Percentiles rank a stretch among this genome's conserved stretches.
Evolutionary conservation across 2,113 vertebrate genomes (phyloP).

Genomic region (Eretmochelys imbricata): DNA sequence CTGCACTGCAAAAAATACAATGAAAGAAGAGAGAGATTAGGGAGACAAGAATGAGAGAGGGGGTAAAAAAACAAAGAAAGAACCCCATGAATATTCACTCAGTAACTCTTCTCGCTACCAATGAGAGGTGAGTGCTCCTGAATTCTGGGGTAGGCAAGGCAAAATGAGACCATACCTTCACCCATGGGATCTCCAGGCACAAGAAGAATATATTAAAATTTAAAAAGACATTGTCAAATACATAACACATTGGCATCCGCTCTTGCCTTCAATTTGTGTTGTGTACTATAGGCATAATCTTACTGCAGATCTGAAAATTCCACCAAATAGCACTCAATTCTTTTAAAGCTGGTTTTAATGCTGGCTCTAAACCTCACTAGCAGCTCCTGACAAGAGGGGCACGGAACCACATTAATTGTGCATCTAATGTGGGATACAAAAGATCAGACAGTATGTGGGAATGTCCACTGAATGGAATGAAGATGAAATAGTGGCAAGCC

Average conservation of each 20-base stretch:
- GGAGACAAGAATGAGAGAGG: not conserved
- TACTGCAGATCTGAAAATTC: constrained; percentile 21
- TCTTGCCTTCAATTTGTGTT: constrained; percentile 5
- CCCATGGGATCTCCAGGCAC: not conserved
- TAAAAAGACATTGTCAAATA: constrained; percentile 27
- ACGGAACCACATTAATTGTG: constrained; percentile 11
- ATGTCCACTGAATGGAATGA: not conserved
- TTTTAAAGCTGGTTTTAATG: constrained; percentile 15
- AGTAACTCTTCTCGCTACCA: constrained; percentile 14
- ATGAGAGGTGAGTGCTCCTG: not conserved
- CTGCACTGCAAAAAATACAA: not conserved
- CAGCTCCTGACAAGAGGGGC: not conserved
- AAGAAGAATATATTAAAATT: constrained; percentile 36
- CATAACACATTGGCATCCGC: not conserved
- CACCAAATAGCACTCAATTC: not conserved
- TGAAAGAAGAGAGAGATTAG: constrained; percentile 12
- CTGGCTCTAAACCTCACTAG: constrained; percentile 39
- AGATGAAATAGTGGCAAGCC: not conserved
- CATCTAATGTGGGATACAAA: not conserved
- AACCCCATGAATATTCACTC: constrained; percentile 24
- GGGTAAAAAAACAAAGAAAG: constrained; percentile 11
- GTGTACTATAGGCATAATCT: not conserved
- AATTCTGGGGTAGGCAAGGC: constrained; percentile 5
- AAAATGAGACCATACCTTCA: not conserved
- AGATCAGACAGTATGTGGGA: not conserved